Base-by-base conservation (phyloP, 1,140 invertebrate species). In the Pseudomyrmex dendroicus region DNA sequence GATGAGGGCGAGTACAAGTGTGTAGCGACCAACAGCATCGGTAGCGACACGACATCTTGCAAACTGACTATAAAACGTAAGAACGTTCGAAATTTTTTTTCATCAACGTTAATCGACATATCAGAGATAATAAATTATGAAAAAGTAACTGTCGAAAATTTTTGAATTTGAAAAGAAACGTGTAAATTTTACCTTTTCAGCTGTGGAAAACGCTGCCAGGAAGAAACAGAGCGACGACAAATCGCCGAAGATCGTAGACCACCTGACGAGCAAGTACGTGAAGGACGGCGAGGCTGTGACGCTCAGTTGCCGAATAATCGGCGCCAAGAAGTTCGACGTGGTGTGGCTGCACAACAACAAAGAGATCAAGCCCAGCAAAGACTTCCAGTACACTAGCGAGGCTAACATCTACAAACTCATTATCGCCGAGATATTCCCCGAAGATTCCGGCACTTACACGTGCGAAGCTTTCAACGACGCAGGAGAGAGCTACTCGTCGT, bases 301-400 rank as follows among this genome's bases (percentile, higher is more conserved):
- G 46, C 94, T 99, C 54, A 96, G 96, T 54, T 98, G 98, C 94
- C 96, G 97, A 89, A 98, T 99, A 87, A 97, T 97, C 89, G 98
- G 97, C 9, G 96, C 98, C 5, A 96, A 97, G 85, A 97, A 98
- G 86, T 98, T 98, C 92, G 98, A 99, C 91, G 98, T 99, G 1
- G 95, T 98, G 63, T 99, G 98, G 99, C 95, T 99, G 61, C 98
- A 99, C 94, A 98, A 99, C 92, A 98, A 99, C 93, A 99, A 99
- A 93, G 98, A 99, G 93, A 99, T 99, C 89, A 99, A 98, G 93
- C 97, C 98, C 0, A 98, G 97, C 92, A 99, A 99, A 94, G 98
- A 99, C 94, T 99, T 99, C 96, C 96, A 98, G 91, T 99, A 99
- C 91, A 96, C 97, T 22, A 98, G 96, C 90, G 97, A 98, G 91